Percentiles rank a stretch among this genome's conserved stretches.
phyloP scores from a whole-genome alignment of 1,140 invertebrate genomes.

The Hyles vespertilio region DNA sequence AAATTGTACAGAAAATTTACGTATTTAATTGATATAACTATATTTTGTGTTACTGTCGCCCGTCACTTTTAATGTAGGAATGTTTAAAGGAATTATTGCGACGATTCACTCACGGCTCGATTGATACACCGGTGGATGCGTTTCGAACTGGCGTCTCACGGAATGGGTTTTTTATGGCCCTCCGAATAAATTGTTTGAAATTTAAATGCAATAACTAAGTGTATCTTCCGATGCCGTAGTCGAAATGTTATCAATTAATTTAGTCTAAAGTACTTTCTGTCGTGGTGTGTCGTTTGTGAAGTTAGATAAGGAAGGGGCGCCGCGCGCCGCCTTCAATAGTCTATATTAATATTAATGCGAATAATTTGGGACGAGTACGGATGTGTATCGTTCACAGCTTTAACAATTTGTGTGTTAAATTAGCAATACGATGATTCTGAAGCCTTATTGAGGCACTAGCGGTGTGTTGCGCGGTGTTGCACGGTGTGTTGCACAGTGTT shows the following conservation, averaged over 20 bases:
- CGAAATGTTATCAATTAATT: not conserved
- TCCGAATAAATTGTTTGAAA: too few species aligned
- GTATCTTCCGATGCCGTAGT: too few species aligned
- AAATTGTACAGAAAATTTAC: too few species aligned
- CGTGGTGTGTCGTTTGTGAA: not conserved
- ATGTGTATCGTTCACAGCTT: slow-evolving; percentile 26
- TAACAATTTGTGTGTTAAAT: slow-evolving; percentile 28
- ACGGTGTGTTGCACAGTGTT: not conserved
- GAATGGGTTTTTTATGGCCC: too few species aligned
- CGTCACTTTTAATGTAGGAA: not conserved
- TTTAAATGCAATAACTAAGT: too few species aligned
- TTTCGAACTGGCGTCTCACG: too few species aligned
- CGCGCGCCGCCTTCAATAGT: too few species aligned
- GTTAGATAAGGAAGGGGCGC: too few species aligned
- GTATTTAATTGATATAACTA: not conserved
- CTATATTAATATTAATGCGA: slow-evolving; percentile 1
- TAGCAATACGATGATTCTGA: slow-evolving; percentile 33
- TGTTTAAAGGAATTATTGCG: too few species aligned
- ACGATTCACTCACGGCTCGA: too few species aligned
- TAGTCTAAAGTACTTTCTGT: slow-evolving; percentile 12
- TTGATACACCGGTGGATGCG: too few species aligned
- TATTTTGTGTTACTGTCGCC: not conserved
- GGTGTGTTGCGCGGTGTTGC: slow-evolving; percentile 5
- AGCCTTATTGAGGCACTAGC: slow-evolving; percentile 20
- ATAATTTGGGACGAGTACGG: slow-evolving; percentile 13